Base-by-base conservation (phyloP, 2,113 vertebrate genomes). In the Myotis davidii region DNA sequence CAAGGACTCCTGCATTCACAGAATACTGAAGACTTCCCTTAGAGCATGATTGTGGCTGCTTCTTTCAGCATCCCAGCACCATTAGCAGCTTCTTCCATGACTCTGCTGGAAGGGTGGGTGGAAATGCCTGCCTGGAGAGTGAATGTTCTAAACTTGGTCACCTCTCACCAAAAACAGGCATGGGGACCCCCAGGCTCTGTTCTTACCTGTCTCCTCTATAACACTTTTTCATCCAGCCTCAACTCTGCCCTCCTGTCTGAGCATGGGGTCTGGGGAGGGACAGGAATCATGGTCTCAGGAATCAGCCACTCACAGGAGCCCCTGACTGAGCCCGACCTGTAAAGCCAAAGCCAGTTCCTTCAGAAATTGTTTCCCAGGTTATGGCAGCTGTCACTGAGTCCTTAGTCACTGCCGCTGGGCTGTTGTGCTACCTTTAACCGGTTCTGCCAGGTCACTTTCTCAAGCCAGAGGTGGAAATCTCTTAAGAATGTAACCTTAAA, bases 371-470 rank as follows among this genome's bases (percentile, higher is more conserved):
- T 93, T 83, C 48, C 48, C 39, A 69, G 76, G 17, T 82, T 32
- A 34, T 70, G 37, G 34, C 18, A 21, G 29, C 52, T 59, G n/a
- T 94, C 42, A 65, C 45, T n/a, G 32, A 72, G 39, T 54, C 67
- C 45, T 84, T 25, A 52, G 34, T 90, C 89, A 73, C 42, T 17
- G 8, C 29, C 92, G 59, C 29, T 64, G 52, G 81, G 56, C 72
- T 90, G 23, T 79, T 85, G 50, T 27, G 39, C 45, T 72, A 9
- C 23, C 32, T 94, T 78, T 48, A 96, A 18, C 32, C 1, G 5
- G 65, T 89, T 93, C 23, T 77, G 5, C 50, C 67, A 78, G 72
- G 69, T 82, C 42, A 32, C 48, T 87, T 94, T 70, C 29, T 95
- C 56, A 59, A 65, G 52, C 27, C 48, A 11, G 6, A 34, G 83